Conservation (phyloP, 2,797 vertebrate species). For the Falco columbarius region DNA sequence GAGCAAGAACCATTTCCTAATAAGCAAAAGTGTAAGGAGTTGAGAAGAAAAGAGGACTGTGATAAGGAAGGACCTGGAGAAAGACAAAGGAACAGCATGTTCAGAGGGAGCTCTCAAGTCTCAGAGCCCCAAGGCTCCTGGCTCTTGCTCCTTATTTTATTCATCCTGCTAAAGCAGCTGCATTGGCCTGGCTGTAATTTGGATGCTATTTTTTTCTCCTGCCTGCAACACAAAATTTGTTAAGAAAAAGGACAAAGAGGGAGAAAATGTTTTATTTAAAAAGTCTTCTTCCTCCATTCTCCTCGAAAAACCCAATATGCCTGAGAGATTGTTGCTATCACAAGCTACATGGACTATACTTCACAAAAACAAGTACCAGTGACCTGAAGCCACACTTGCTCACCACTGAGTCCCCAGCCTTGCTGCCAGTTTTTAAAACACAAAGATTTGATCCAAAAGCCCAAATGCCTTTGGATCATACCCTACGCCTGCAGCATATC, state of each 20-base stretch:
- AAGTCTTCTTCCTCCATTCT: background rate
- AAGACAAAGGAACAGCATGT: background rate
- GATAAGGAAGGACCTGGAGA: background rate
- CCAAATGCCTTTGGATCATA: constrained; percentile 44
- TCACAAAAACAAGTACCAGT: background rate
- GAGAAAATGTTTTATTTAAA: background rate
- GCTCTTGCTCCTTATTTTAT: background rate
- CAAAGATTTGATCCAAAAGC: constrained; percentile 36
- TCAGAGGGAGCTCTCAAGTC: background rate
- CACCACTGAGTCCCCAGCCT: background rate
- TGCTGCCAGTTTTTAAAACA: constrained; percentile 35
- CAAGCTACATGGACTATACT: background rate
- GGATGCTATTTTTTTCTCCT: background rate
- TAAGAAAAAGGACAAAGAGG: background rate
- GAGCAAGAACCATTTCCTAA: background rate
- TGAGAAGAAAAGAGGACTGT: background rate
- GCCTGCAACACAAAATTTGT: background rate
- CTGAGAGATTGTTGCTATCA: background rate
- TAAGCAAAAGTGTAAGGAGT: background rate
- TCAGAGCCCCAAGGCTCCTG: background rate
- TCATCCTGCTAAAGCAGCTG: background rate
- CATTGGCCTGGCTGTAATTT: background rate
- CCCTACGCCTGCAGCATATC: constrained; percentile 27
- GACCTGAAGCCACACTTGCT: background rate
- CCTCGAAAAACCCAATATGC: background rate